Percentiles rank a stretch among this genome's conserved stretches.
Conservation (phyloP, 2,888 invertebrate species). For the Eupithecia subfuscata region DNA sequence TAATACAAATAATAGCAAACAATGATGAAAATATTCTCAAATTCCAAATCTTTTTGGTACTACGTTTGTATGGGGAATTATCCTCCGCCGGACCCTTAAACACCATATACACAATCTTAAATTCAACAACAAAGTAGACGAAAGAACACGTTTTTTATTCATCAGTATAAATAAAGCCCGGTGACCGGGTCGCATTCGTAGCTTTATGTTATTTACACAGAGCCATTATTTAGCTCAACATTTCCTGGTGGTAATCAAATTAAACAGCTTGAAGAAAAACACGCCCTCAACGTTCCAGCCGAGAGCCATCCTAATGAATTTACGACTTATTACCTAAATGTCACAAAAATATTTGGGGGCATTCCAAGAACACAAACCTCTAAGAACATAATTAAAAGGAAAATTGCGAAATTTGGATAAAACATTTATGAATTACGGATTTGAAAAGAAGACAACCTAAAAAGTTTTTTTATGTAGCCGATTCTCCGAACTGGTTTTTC, state of each 20-base stretch:
- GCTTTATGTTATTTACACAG: slow-evolving; percentile 5
- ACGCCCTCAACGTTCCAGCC: slow-evolving; percentile 16
- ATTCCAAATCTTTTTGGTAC: too few species aligned
- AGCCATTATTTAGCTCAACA: slow-evolving; percentile 24
- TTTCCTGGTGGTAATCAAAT: slow-evolving; percentile 25
- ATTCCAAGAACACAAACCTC: not conserved
- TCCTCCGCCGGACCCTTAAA: too few species aligned
- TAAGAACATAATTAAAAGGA: not conserved
- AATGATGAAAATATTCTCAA: too few species aligned
- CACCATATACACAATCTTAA: not conserved
- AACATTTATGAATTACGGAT: not conserved
- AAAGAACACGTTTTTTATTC: slow-evolving; percentile 13
- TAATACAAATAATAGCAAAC: too few species aligned
- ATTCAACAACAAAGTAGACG: not conserved
- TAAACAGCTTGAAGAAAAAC: slow-evolving; percentile 30
- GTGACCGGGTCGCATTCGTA: slow-evolving; percentile 12
- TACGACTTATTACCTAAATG: slow-evolving; percentile 18
- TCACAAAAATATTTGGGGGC: slow-evolving; percentile 15
- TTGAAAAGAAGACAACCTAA: not conserved
- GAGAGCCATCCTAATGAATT: slow-evolving; percentile 23
- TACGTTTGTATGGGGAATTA: too few species aligned
- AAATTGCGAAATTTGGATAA: not conserved
- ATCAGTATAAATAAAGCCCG: slow-evolving; percentile 18
- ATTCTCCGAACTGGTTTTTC: not conserved
- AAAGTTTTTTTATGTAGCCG: not conserved